A percentile compares a stretch with the other conserved stretches of the same genome.
phyloP scores from a whole-genome alignment of 2,797 vertebrate genomes.

The Trematomus bernacchii region DNA sequence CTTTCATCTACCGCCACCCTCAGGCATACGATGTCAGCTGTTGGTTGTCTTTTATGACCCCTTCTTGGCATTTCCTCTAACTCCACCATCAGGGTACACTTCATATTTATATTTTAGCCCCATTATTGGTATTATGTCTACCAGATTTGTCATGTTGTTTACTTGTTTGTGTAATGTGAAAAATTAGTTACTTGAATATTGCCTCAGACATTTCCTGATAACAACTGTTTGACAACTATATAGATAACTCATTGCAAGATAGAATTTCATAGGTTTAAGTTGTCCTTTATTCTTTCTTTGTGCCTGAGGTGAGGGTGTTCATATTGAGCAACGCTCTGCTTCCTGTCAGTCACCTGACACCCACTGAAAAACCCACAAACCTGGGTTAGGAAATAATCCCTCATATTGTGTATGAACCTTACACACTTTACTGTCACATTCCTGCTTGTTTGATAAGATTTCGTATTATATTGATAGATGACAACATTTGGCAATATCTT shows the following conservation, averaged over 20 bases:
- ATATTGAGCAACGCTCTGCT: constrained; percentile 9
- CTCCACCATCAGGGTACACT: neutral
- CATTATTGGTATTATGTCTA: neutral
- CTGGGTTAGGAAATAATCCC: constrained; percentile 3
- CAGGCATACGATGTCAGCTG: neutral
- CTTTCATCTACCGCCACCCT: neutral
- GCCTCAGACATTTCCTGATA: neutral
- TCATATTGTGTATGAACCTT: neutral
- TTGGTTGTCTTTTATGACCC: no score
- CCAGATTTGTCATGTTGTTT: neutral
- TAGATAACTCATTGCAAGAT: neutral
- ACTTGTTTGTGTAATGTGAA: neutral
- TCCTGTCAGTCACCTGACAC: constrained; percentile 39
- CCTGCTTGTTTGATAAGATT: neutral
- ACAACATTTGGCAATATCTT: constrained; percentile 8
- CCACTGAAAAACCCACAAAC: neutral
- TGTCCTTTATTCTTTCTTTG: neutral
- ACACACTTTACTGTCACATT: neutral
- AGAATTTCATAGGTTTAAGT: neutral
- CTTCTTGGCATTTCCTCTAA: neutral
- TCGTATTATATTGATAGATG: neutral
- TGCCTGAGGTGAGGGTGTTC: constrained; percentile 22
- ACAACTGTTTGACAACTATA: neutral
- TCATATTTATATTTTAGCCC: neutral
- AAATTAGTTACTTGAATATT: neutral